Evolutionary conservation across 1,140 invertebrate species (phyloP).

Genomic region (Cardiocondyla obscurior): DNA sequence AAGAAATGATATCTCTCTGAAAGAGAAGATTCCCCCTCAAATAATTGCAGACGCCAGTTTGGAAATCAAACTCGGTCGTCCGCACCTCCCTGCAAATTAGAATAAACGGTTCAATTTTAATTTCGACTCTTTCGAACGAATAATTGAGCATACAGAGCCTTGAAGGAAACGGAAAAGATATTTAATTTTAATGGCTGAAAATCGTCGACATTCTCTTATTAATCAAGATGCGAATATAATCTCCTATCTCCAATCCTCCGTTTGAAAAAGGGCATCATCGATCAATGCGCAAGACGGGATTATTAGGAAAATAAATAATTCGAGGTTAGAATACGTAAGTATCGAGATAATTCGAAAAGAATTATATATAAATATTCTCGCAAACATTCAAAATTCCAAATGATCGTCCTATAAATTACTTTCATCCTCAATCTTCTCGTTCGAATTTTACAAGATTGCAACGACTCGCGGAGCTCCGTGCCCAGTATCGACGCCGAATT

Average conservation of each 20-base stretch:
- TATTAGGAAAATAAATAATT: not conserved
- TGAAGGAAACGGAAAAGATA: not conserved
- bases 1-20: not conserved
- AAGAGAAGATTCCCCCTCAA: not conserved
- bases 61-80: not conserved
- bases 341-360: not conserved
- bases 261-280: not conserved
- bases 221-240: constrained; percentile 11
- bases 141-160: not conserved
- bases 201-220: not conserved
- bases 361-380: not conserved
- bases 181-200: not conserved
- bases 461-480: not conserved
- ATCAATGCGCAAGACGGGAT: not conserved
- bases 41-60: not conserved
- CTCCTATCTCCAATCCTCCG: not conserved
- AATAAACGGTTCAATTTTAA: constrained; percentile 3
- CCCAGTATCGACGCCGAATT: not conserved
- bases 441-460: not conserved
- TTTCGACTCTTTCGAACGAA: not conserved
- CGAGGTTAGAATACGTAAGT: not conserved
- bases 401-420: not conserved
- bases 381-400: not conserved
- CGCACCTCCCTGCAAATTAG: not conserved
- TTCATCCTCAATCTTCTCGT: not conserved